phyloP scores from a whole-genome alignment of 2,797 vertebrate species.

The Pangasius larnaudii region DNA sequence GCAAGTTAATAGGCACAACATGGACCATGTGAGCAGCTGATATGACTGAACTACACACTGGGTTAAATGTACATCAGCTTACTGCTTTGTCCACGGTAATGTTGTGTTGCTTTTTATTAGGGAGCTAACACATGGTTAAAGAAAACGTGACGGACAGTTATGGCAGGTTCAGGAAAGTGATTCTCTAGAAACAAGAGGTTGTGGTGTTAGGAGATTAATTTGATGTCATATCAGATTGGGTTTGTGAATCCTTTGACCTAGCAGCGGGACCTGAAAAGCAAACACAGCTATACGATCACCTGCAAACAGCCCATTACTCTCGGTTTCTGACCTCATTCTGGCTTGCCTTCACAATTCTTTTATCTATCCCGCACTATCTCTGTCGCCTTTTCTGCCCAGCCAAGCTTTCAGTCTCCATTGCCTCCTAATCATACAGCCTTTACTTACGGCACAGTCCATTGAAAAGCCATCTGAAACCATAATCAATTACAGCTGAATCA shows the following conservation, averaged over 20 bases:
- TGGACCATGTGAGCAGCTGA: conserved; percentile 25
- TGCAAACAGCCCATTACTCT: conserved; percentile 45
- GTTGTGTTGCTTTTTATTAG: neutral
- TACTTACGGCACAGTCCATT: conserved; percentile 57
- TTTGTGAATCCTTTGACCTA: conserved; percentile 46
- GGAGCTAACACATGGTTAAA: neutral
- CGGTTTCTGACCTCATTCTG: conserved; percentile 50
- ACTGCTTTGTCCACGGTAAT: neutral
- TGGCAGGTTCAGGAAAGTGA: conserved; percentile 40
- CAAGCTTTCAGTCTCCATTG: conserved; percentile 50
- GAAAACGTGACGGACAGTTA: conserved; percentile 2
- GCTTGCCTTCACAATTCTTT: conserved; percentile 48
- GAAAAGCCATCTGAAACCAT: conserved; percentile 71
- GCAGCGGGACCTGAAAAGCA: conserved; percentile 37
- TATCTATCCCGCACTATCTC: conserved; percentile 46
- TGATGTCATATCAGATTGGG: conserved; percentile 49
- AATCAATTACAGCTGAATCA: conserved; percentile 71
- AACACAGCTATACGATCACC: conserved; percentile 43
- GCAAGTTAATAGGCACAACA: conserved; percentile 39
- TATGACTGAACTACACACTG: conserved; percentile 23
- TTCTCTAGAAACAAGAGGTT: conserved; percentile 52
- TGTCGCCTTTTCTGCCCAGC: conserved; percentile 39
- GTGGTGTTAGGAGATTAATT: conserved; percentile 53
- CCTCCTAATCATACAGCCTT: conserved; percentile 62
- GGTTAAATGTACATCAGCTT: conserved; percentile 28